Conservation (phyloP, 2,797 vertebrate genomes). For the Phoeniculus purpureus region DNA sequence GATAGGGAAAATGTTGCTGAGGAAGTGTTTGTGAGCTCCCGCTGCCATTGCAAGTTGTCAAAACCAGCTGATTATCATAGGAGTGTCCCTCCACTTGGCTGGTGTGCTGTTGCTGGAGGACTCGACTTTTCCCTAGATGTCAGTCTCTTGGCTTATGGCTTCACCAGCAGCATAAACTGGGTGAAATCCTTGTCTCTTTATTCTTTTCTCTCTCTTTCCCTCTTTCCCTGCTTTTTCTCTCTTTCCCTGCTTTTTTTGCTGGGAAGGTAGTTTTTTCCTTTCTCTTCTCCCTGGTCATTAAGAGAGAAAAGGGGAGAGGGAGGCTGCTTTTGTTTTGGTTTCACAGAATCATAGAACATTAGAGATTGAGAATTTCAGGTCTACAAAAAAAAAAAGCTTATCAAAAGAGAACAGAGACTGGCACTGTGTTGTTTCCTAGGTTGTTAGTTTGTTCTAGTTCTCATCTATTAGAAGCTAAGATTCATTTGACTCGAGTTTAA, state of each 20-base stretch:
- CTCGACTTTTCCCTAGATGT: no score
- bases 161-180: no score
- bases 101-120: no score
- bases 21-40: background rate
- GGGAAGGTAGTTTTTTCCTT: no score
- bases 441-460: background rate
- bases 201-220: no score
- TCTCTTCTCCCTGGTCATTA: no score
- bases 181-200: background rate
- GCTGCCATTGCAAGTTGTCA: background rate
- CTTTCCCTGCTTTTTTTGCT: background rate
- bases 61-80: background rate
- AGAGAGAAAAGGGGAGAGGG: no score
- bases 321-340: background rate
- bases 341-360: no score
- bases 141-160: no score
- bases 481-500: slow-evolving; percentile 5
- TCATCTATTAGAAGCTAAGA: background rate
- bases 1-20: background rate
- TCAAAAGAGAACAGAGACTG: background rate
- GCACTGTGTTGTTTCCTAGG: background rate
- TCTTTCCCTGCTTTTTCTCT: background rate
- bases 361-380: background rate
- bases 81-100: background rate
- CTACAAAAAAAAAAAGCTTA: background rate